Evolutionary conservation across 2,888 invertebrate species (phyloP), one percentile per base, ranked within the genome.

Genomic region (Drosophila rellima): DNA sequence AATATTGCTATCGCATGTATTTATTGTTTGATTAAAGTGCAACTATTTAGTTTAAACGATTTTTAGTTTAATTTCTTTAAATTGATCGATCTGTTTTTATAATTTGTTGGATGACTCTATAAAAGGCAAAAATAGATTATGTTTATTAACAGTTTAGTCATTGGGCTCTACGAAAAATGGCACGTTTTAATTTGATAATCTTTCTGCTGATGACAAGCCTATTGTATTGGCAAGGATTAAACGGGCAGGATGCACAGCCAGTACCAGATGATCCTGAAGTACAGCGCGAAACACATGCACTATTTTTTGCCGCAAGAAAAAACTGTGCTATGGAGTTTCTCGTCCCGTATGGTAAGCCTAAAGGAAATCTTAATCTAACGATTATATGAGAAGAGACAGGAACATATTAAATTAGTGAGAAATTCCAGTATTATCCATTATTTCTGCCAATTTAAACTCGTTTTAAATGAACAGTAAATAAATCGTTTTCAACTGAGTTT

Each of bases 21-120:
- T 85, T 89, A 86, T 86, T 86, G 74, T 87, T 87, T 82, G 85
- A 86, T 84, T 89, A 86, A 86, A 86, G 68, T 75, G 83, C 66
- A 88, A 76, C 73, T 80, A 82, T 74, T 84, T 88, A 84, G 83
- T 84, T 73, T 85, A 80, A 72, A 77, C 60, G 55, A 2, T 56
- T 35, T 44, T 45, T 13, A 8, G 20, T 33, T 47, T 47, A 17
- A 33, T 57, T 64, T 13, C 8, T 2, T 5, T 10, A 8, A 40
- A 54, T 66, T 35, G 44, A 57, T 48, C 44, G 3, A 52, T 40
- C 6, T 0, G 23, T 6, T 35, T n/a, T 26, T 26, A 37, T 1
- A 20, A 26, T 31, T 39, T n/a, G 8, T 3, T 11, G 7, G 11
- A n/a, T 17, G 7, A 3, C 17, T 6, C 42, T 69, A 74, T 65